Evolutionary conservation across 2,888 invertebrate genomes (phyloP).

Genomic region (Ophonus ardosiacus): DNA sequence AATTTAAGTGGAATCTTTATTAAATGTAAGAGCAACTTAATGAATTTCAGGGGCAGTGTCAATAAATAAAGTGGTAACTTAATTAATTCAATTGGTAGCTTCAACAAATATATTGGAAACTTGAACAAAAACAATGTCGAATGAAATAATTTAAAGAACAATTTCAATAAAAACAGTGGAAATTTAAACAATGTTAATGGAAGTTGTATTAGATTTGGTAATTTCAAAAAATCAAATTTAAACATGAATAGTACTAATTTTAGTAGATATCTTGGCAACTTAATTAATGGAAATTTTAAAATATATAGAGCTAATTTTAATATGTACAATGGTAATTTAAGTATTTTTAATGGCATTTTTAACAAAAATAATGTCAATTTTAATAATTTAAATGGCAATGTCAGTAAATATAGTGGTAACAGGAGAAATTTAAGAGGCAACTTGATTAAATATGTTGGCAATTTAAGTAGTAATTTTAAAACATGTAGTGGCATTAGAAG

Average conservation of each 20-base stretch:
- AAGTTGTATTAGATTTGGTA: not conserved
- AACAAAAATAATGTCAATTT: not conserved
- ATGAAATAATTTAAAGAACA: not conserved
- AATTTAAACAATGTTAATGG: not conserved
- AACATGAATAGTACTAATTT: too few species aligned
- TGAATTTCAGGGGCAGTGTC: not conserved
- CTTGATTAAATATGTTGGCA: not conserved
- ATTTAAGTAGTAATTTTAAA: not conserved
- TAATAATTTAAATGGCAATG: conserved; percentile 6
- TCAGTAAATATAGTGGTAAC: not conserved
- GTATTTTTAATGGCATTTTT: not conserved
- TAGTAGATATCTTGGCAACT: too few species aligned
- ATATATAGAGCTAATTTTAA: not conserved
- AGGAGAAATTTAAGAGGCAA: not conserved
- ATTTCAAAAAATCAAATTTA: not conserved
- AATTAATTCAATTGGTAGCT: not conserved
- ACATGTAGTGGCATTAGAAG: not conserved
- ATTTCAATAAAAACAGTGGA: not conserved
- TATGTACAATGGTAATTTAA: not conserved
- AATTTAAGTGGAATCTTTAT: not conserved
- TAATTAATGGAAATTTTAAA: not conserved
- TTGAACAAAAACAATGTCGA: not conserved
- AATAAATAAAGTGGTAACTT: not conserved
- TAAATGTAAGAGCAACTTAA: not conserved
- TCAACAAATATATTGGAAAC: too few species aligned